Percentiles rank a stretch among this genome's conserved stretches.
Conservation (phyloP, 2,888 invertebrate species). For the Cynaeus angustus region DNA sequence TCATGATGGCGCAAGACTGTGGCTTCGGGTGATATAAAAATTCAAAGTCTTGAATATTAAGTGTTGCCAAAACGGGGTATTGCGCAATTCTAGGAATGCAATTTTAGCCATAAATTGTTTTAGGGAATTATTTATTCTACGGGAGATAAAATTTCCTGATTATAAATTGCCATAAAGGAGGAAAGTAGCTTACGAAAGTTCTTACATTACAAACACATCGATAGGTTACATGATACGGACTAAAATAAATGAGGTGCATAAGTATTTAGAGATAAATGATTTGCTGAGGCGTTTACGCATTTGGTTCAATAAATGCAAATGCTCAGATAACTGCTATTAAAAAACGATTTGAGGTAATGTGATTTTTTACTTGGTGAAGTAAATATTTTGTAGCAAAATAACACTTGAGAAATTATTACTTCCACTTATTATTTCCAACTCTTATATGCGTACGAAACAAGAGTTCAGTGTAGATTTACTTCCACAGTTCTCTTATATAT, state of each 20-base stretch:
- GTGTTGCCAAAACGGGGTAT: conserved; percentile 22
- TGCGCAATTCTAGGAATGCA: conserved; percentile 20
- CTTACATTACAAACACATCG: not conserved
- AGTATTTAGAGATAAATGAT: not conserved
- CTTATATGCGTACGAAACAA: too few relatives aligned
- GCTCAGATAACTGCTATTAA: too few relatives aligned
- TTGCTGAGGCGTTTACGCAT: conserved; percentile 5
- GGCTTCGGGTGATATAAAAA: conserved; percentile 10
- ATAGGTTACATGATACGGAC: not conserved
- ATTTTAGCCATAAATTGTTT: conserved; percentile 30
- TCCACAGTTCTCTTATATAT: too few relatives aligned
- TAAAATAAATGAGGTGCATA: conserved; percentile 4
- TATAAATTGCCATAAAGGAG: conserved; percentile 13
- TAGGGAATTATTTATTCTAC: conserved; percentile 27
- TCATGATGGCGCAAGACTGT: conserved; percentile 18
- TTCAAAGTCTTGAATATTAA: conserved; percentile 27
- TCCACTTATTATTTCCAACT: too few relatives aligned
- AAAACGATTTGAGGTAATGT: too few relatives aligned
- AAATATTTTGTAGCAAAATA: too few relatives aligned
- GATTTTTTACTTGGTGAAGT: too few relatives aligned
- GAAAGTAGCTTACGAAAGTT: conserved; percentile 16
- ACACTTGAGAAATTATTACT: too few relatives aligned
- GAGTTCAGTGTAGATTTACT: too few relatives aligned
- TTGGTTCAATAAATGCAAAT: not conserved
- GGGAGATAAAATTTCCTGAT: conserved; percentile 22